Base-by-base conservation (phyloP, 2,888 invertebrate species). In the Drosophila mettleri region DNA sequence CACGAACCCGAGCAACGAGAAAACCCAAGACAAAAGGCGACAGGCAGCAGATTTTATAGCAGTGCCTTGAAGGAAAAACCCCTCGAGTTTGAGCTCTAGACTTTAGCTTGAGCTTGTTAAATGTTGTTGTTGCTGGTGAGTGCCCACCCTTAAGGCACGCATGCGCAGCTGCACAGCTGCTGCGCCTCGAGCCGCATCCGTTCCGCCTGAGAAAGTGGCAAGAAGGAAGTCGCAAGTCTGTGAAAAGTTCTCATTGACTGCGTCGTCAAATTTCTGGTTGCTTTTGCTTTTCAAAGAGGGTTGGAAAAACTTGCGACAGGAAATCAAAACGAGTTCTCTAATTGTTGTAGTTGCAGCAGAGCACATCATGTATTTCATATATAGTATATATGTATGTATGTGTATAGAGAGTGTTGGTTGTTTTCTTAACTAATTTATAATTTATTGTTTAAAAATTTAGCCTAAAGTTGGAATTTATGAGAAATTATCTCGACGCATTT, bases 141-240 rank as follows among this genome's bases (percentile, higher is more conserved):
- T 48, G 59, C 39, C 75, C 85, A 85, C 82, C 82, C 82, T 73
- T 87, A 73, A 81, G 76, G 64, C 69, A 66, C 87, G 64, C 85
- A 73, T 62, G 85, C 83, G 82, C 86, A 82, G 78, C 78, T 84
- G 82, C 88, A 77, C 69, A 69, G 33, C 69, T 65, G 49, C 49
- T 33, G 60, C 33, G 49, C 55, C 55, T 34, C 52, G 38, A 31
- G 36, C 41, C 59, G 53, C 48, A 51, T 60, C 57, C 80, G 87
- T 69, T 86, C 41, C 74, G 88, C 74, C 69, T 63, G 86, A 87
- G 68, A 57, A 77, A 70, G 53, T 54, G 48, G 63, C 48, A 58
- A 75, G 64, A 57, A 71, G 69, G 68, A 84, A 67, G 78, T 57
- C 53, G 55, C 38, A 62, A 60, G 71, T 29, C 52, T 22, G 27